Base-by-base conservation (phyloP, 2,113 vertebrate genomes). In the Athene cunicularia region DNA sequence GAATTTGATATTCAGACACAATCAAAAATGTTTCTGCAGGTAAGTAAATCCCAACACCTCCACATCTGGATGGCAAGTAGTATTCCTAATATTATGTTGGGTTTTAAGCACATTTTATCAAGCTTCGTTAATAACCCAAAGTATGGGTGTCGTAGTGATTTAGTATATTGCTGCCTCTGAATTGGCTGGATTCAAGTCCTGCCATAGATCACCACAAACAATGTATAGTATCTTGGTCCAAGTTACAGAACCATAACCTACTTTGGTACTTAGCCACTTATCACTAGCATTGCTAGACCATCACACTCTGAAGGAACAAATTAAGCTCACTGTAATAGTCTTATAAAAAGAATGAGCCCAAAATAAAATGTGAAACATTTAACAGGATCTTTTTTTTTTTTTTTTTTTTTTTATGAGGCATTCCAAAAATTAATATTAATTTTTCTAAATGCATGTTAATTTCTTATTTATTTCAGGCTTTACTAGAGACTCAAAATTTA, bases 401-500 rank as follows among this genome's bases (percentile, higher is more conserved):
- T 39, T 86, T 70, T 88, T 68, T 77, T 60, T n/a, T n/a, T n/a
- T n/a, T n/a, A 96, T 91, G n/a, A 95, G 94, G 84, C 90, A 92
- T 79, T 81, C 81, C 71, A 66, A 88, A 88, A 56, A 86, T 81
- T 93, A 96, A 71, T 88, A 96, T 47, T 90, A 23, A 66, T 80
- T 90, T 95, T 97, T 95, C 97, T 98, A 98, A 98, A 98, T 95
- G 52, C 88, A 56, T 98, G 93, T 98, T 98, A 96, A 98, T 98
- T 98, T 98, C 97, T 98, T 98, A 95, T 98, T 97, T 98, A 97
- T 98, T 98, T 98, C 97, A 99, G 99, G 99, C 99, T 88, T 98
- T 99, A 97, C 98, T 99, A 98, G 98, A 99, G 98, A 99, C 98
- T 93, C 99, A 99, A 98, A 98, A 97, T 97, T 98, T 99, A 98